Conservation (phyloP, 2,113 vertebrate species). For the Balaenoptera acutorostrata region DNA sequence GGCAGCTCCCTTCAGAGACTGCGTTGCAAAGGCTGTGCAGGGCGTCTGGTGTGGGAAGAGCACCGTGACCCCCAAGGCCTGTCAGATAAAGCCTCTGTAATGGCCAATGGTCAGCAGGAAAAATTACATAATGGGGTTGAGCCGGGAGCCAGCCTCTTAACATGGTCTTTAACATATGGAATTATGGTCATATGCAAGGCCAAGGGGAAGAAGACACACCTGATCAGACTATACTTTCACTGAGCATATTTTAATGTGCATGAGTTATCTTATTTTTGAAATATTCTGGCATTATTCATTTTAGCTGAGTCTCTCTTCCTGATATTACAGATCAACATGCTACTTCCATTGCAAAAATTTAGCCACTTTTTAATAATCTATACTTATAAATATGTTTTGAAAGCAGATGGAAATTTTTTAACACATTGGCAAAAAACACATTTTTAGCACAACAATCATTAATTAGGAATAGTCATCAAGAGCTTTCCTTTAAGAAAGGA, state of each 20-base stretch:
- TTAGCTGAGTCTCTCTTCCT: neutral
- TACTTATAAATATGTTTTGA: neutral
- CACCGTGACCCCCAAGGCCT: accelerated
- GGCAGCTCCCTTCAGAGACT: neutral
- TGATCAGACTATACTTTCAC: neutral
- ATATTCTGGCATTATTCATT: neutral
- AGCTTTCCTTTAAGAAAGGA: neutral
- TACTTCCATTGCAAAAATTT: neutral
- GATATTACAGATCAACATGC: neutral
- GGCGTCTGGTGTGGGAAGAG: accelerated
- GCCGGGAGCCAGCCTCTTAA: neutral
- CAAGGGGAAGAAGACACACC: neutral
- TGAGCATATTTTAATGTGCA: neutral
- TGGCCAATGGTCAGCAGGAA: neutral
- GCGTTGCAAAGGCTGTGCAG: accelerated
- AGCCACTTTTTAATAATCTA: neutral
- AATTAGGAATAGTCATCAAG: neutral
- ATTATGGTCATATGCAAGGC: neutral
- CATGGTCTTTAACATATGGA: neutral
- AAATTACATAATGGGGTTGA: neutral
- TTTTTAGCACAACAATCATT: neutral
- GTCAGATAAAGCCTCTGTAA: neutral
- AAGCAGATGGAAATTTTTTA: neutral
- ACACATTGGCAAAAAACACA: neutral
- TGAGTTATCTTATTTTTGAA: neutral